Percentiles rank a stretch among this genome's conserved stretches.
phyloP scores from a whole-genome alignment of 2,113 vertebrate species.

The Ahaetulla prasina region DNA sequence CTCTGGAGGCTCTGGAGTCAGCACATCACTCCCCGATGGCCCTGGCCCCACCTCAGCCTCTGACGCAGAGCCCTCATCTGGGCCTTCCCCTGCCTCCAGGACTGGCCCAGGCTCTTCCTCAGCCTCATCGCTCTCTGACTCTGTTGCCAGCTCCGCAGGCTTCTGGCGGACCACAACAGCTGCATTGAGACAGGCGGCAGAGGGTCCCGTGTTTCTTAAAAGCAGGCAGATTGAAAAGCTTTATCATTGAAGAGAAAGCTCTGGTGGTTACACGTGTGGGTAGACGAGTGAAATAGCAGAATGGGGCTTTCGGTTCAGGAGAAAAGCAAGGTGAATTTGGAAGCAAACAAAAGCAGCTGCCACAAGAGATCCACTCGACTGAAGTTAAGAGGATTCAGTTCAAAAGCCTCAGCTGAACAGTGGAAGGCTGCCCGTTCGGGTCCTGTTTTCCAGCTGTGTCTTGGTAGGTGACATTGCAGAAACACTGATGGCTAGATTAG shows the following conservation, averaged over 20 bases:
- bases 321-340: not conserved
- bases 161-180: no score
- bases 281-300: no score
- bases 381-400: not conserved
- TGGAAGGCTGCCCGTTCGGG: not conserved
- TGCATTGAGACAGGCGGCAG: not conserved
- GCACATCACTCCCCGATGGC: no score
- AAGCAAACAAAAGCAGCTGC: not conserved
- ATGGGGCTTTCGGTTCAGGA: not conserved
- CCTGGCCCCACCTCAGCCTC: no score
- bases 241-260: not conserved
- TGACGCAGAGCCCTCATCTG: no score
- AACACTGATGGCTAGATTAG: not conserved
- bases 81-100: no score
- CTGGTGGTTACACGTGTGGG: not conserved
- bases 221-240: not conserved
- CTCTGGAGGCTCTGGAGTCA: no score
- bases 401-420: not conserved
- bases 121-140: no score
- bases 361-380: not conserved
- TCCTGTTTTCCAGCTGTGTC: not conserved
- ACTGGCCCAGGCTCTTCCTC: no score
- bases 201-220: not conserved
- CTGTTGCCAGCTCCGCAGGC: no score
- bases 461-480: not conserved